Evolutionary conservation across 1,140 invertebrate genomes (phyloP).

Genomic region (Drosophila melanogaster): Release_6_plus_ISO1_MT NT_033779.5:2751001-2751500

Average conservation of each 20-base stretch:
- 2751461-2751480: slow-evolving; percentile 13
- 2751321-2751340: slow-evolving; percentile 62
- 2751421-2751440: slow-evolving; percentile 56
- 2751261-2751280: slow-evolving; percentile 72
- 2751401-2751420: slow-evolving; percentile 71
- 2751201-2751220: slow-evolving; percentile 37
- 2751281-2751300: slow-evolving; percentile 66
- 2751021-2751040: slow-evolving; percentile 7
- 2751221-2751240: slow-evolving; percentile 54
- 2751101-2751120: slow-evolving; percentile 34
- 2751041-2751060: slow-evolving; percentile 37
- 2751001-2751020: slow-evolving; percentile 14
- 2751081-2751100: slow-evolving; percentile 38
- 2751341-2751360: slow-evolving; percentile 66
- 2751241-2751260: slow-evolving; percentile 72
- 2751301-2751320: slow-evolving; percentile 22
- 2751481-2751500: slow-evolving; percentile 16
- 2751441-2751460: slow-evolving; percentile 65
- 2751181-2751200: slow-evolving; percentile 80
- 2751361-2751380: slow-evolving; percentile 22
- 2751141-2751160: slow-evolving; percentile 7
- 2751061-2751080: slow-evolving; percentile 31
- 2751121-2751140: slow-evolving; percentile 13
- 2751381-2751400: slow-evolving; percentile 63
- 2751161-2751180: slow-evolving; percentile 21